These are phyloP conservation scores for Nymphalis io DNA, from an alignment of 1,140 invertebrate genomes.

Conservation along the genomic window DNA sequence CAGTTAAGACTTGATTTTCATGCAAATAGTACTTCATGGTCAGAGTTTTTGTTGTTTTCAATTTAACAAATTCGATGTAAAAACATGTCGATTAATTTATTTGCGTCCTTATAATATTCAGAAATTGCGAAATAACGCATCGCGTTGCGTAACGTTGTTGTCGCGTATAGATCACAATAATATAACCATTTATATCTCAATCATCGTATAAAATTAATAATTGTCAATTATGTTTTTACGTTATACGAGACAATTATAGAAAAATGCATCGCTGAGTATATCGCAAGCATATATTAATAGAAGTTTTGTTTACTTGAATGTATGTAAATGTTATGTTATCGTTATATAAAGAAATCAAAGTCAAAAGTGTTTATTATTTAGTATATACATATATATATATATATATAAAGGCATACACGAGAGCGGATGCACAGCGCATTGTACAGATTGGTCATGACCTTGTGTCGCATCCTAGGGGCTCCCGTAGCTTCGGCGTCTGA, in stretches of 20 bases:
- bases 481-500: too few relatives aligned
- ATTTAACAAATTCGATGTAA: neutral
- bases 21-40: neutral
- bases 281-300: slow-evolving; percentile 5
- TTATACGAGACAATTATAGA: neutral
- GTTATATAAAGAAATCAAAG: neutral
- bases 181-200: neutral
- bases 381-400: too few relatives aligned
- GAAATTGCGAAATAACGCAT: slow-evolving; percentile 13
- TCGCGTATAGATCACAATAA: slow-evolving; percentile 2
- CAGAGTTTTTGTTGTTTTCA: neutral
- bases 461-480: too few relatives aligned
- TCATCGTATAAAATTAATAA: neutral
- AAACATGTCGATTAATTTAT: neutral
- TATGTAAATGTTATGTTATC: neutral
- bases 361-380: too few relatives aligned
- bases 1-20: too few relatives aligned
- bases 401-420: too few relatives aligned
- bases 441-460: too few relatives aligned
- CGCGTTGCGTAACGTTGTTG: slow-evolving; percentile 8
- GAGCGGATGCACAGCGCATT: too few relatives aligned
- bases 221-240: slow-evolving; percentile 3
- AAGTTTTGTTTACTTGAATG: too few relatives aligned
- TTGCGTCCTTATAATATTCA: neutral
- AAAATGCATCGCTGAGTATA: neutral